These are phyloP conservation scores for Hippocampus zosterae DNA, from an alignment of 2,113 vertebrate species.

Conservation along the genomic window DNA sequence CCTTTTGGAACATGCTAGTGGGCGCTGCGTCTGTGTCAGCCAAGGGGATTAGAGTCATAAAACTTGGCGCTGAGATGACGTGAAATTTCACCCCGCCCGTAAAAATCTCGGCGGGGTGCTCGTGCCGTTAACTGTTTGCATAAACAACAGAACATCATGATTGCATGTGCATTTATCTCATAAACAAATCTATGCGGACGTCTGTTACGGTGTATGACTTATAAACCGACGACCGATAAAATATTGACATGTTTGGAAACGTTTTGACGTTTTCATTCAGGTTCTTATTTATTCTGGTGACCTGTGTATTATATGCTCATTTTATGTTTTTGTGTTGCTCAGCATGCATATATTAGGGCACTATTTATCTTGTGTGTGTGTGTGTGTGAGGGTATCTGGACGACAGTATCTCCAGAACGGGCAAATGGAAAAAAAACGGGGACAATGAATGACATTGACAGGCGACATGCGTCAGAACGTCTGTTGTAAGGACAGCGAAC, in stretches of 20 bases:
- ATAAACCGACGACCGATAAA: too few species aligned
- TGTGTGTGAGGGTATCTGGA: constrained; percentile 20
- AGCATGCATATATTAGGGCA: not conserved
- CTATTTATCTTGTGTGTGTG: constrained; percentile 13
- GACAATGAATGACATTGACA: constrained; percentile 70
- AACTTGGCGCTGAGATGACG: constrained; percentile 46
- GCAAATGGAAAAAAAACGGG: constrained; percentile 33
- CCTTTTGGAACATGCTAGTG: constrained; percentile 52
- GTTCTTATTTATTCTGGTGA: too few species aligned
- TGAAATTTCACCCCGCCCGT: constrained; percentile 60
- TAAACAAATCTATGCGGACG: constrained; percentile 9
- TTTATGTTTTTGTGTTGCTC: not conserved
- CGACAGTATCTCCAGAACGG: constrained; percentile 39
- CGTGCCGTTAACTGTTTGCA: constrained; percentile 18
- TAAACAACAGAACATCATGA: constrained; percentile 7
- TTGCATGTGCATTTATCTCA: constrained; percentile 10
- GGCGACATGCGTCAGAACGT: constrained; percentile 41
- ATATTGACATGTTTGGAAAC: too few species aligned
- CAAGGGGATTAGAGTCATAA: constrained; percentile 61
- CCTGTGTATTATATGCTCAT: not conserved
- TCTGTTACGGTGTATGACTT: not conserved
- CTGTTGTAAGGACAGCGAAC: constrained; percentile 55
- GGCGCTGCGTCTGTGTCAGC: constrained; percentile 43
- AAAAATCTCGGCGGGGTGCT: constrained; percentile 54
- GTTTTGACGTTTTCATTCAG: not conserved